Evolutionary conservation across 2,888 invertebrate genomes (phyloP).

Genomic region (Habrosyne pyritoides): DNA sequence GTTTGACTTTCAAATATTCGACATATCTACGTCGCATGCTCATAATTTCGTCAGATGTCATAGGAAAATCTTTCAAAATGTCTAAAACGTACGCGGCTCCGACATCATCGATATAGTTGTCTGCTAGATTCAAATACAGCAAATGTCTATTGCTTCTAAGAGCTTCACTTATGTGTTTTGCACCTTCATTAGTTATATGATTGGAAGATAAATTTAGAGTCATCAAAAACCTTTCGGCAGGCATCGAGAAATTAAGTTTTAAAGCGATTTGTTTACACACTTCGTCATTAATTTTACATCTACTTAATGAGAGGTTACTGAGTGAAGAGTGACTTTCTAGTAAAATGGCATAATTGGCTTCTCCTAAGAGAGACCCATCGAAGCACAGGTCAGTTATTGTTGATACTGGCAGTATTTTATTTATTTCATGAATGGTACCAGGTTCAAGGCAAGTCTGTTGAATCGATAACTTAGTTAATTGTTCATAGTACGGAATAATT

Average conservation of each 20-base stretch:
- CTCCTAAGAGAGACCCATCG: conserved; percentile 43
- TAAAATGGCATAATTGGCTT: conserved; percentile 45
- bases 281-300: conserved; percentile 53
- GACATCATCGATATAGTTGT: conserved; percentile 53
- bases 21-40: conserved; percentile 32
- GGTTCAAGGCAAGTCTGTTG: conserved; percentile 39
- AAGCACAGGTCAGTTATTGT: conserved; percentile 53
- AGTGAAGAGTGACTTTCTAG: conserved; percentile 36
- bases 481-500: conserved; percentile 35
- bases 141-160: conserved; percentile 61
- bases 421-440: conserved; percentile 48
- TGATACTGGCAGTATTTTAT: conserved; percentile 43
- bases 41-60: conserved; percentile 45
- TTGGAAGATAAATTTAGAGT: conserved; percentile 62
- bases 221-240: conserved; percentile 43
- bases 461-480: conserved; percentile 44
- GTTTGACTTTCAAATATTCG: conserved; percentile 30
- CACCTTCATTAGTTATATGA: conserved; percentile 60
- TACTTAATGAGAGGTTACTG: conserved; percentile 46
- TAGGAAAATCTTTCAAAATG: conserved; percentile 48
- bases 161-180: conserved; percentile 48
- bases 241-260: conserved; percentile 33
- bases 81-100: conserved; percentile 51
- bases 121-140: conserved; percentile 62
- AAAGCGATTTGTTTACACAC: conserved; percentile 44